Conservation (phyloP, 2,888 invertebrate genomes). For the Meteorus colon region DNA sequence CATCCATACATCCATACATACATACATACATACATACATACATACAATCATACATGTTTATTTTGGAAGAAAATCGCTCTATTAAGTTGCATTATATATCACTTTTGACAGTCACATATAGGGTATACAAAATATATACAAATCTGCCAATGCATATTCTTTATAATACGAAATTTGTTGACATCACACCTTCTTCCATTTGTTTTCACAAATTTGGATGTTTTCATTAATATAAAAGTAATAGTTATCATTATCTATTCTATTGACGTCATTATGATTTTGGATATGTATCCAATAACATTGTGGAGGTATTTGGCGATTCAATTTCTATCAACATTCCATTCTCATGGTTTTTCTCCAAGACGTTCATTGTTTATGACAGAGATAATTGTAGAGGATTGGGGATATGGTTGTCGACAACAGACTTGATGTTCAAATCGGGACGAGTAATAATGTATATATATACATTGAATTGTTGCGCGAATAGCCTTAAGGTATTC, state of each 20-base stretch:
- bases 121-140: neutral
- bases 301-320: neutral
- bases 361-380: conserved; percentile 25
- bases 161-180: no score
- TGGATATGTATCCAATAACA: neutral
- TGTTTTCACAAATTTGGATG: no score
- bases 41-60: neutral
- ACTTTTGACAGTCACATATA: neutral
- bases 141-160: neutral
- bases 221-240: no score
- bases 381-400: conserved; percentile 27
- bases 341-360: neutral
- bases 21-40: neutral
- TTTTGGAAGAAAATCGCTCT: conserved; percentile 65
- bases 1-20: neutral
- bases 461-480: conserved; percentile 15
- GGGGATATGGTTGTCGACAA: neutral
- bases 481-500: conserved; percentile 26
- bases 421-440: conserved; percentile 13
- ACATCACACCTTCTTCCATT: no score
- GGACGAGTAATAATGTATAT: conserved; percentile 27
- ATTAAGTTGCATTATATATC: conserved; percentile 53
- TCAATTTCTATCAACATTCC: neutral
- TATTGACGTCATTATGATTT: no score
- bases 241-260: no score